Base-by-base conservation (phyloP, 2,113 vertebrate species). In the Dendrocopos noguchii region DNA sequence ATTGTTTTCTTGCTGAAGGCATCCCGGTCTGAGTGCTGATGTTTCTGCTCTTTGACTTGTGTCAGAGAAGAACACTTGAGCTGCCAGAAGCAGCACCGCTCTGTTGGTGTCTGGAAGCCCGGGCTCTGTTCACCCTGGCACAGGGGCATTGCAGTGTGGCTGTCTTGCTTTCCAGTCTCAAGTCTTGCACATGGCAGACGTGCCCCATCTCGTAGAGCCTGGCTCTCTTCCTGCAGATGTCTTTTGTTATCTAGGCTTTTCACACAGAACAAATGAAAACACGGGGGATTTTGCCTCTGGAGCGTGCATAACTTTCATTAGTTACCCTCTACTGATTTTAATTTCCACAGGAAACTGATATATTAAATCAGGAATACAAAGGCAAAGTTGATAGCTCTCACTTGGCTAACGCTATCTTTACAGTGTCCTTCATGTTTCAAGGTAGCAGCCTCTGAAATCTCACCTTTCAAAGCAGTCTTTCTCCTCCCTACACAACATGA, bases 101-200 rank as follows among this genome's bases (percentile, higher is more conserved):
- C 20, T 16, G 60, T 16, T 66, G 55, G 73, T 2, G 0, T n/a
- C 59, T 24, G 5, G n/a, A n/a, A 60, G 27, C 8, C 25, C 4
- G 25, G 72, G 52, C 27, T 13, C 27, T 29, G 8, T 81, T n/a
- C 16, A 5, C 8, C 33, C 64, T 16, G 33, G 25, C 1, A 0
- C 33, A 13, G 64, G 22, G 28, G 34, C 15, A 1, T 2, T 14
- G 44, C 1, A 1, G 12, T 4, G 24, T 6, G 59, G 15, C 44
- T 21, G 18, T 59, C 44, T 44, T 11, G 29, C 53, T 61, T 29
- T 56, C 29, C 47, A 13, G 12, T 20, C 56, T 25, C 12, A 57
- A 22, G 47, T 21, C 56, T 47, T 6, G 12, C 70, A 36, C 6
- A 0, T 21, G 60, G 31, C 29, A 18, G 11, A 25, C 24, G 3